Percentiles rank a stretch among this genome's conserved stretches.
These are phyloP conservation scores for Botia almorhae DNA, from an alignment of 2,797 vertebrate species.

Conservation along the genomic window DNA sequence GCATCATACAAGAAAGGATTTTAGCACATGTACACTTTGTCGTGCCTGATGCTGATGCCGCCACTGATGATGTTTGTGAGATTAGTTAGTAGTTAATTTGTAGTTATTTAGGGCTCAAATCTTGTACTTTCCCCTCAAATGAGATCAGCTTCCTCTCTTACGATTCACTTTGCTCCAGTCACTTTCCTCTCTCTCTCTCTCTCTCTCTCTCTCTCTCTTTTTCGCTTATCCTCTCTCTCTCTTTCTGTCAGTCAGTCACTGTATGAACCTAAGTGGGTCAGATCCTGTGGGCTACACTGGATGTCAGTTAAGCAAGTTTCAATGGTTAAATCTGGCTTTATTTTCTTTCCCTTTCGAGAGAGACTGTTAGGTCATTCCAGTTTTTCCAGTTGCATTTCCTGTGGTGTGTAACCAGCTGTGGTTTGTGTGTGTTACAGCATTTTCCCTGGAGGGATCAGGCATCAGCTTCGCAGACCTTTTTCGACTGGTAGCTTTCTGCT, in stretches of 20 bases:
- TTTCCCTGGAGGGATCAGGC: conserved; percentile 93
- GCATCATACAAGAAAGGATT: no score
- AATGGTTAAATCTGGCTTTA: conserved; percentile 26
- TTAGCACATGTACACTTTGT: no score
- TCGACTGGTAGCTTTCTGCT: conserved; percentile 97
- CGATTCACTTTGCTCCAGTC: conserved; percentile 21
- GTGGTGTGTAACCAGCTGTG: conserved; percentile 18
- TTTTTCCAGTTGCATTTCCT: conserved; percentile 26
- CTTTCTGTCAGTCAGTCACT: conserved; percentile 6
- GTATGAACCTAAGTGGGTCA: conserved; percentile 35
- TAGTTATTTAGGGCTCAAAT: background rate
- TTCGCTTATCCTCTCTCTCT: no score
- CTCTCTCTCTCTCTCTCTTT: background rate
- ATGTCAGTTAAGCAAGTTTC: conserved; percentile 15
- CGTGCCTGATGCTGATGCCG: no score
- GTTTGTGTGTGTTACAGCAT: conserved; percentile 74
- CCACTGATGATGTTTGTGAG: no score
- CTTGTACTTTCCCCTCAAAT: background rate
- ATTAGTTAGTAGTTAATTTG: no score
- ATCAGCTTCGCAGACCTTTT: conserved; percentile 98
- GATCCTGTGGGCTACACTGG: conserved; percentile 9
- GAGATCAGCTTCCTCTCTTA: background rate
- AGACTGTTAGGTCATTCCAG: conserved; percentile 12
- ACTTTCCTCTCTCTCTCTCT: background rate
- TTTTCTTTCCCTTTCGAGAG: conserved; percentile 20